Conservation (phyloP, 2,888 invertebrate genomes). For the Tinea trinotella region DNA sequence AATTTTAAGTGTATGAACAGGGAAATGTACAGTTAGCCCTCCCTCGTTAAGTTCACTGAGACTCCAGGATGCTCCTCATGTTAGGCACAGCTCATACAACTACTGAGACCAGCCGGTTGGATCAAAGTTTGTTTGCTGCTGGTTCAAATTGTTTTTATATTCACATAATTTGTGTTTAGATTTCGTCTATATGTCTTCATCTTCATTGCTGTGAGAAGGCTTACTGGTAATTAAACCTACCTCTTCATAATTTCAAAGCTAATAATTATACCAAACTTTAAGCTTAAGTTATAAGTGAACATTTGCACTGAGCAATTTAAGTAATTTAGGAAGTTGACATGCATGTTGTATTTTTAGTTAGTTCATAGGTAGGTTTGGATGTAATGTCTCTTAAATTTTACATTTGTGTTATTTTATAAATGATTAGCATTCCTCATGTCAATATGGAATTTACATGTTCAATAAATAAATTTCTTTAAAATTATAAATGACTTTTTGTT, state of each 20-base stretch:
- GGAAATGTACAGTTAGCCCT: constrained; percentile 73
- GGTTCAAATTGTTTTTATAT: neutral
- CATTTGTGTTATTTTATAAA: constrained; percentile 72
- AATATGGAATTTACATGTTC: constrained; percentile 74
- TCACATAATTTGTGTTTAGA: no score
- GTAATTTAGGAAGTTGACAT: constrained; percentile 62
- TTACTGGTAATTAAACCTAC: constrained; percentile 67
- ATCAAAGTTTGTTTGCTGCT: neutral
- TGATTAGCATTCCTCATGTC: constrained; percentile 74
- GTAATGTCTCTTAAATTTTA: constrained; percentile 72
- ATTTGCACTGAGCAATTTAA: constrained; percentile 37
- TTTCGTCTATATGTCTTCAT: no score
- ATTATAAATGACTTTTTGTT: no score
- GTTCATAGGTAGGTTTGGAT: constrained; percentile 69
- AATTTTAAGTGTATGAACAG: constrained; percentile 69
- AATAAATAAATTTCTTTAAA: constrained; percentile 74
- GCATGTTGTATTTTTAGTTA: constrained; percentile 73
- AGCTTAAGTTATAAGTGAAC: constrained; percentile 41
- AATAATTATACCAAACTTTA: constrained; percentile 66
- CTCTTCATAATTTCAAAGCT: constrained; percentile 68
- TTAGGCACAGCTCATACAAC: neutral
- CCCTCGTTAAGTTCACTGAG: constrained; percentile 71
- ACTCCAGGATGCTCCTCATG: constrained; percentile 34
- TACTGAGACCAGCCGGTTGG: neutral
- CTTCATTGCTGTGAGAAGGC: constrained; percentile 37